phyloP scores from a whole-genome alignment of 2,797 vertebrate species.

The Schizothorax lantsangensis region DNA sequence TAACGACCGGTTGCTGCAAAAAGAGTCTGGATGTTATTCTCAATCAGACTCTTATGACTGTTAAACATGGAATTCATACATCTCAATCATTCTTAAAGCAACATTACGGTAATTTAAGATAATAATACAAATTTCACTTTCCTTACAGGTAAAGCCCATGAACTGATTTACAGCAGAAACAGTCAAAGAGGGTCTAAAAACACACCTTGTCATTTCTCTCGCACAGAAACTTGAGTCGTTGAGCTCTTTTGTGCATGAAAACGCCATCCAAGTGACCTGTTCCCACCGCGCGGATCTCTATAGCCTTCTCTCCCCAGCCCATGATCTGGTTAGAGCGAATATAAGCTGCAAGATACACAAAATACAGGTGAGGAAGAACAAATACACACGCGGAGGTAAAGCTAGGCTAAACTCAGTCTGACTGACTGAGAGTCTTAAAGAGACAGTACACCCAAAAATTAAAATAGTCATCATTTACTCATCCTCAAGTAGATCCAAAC shows the following conservation, averaged over 20 bases:
- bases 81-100: background rate
- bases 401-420: background rate
- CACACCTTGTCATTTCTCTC: conserved; percentile 90
- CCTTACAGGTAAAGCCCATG: background rate
- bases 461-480: too few relatives aligned
- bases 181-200: background rate
- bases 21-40: background rate
- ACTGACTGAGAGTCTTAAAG: background rate
- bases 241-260: conserved; percentile 93
- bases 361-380: background rate
- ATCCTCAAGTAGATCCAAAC: too few relatives aligned
- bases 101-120: background rate
- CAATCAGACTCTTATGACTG: background rate
- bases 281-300: conserved; percentile 90
- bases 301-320: conserved; percentile 94
- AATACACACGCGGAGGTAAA: background rate
- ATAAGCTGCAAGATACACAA: conserved; percentile 75
- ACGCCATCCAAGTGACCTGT: conserved; percentile 91
- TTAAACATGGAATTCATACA: background rate
- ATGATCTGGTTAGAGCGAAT: conserved; percentile 93
- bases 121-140: background rate
- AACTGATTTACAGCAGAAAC: background rate
- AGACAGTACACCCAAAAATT: too few relatives aligned
- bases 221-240: conserved; percentile 90
- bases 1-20: background rate